Percentiles rank a stretch among this genome's conserved stretches.
Evolutionary conservation across 2,797 vertebrate genomes (phyloP).

Genomic region (Agapornis canus): DNA sequence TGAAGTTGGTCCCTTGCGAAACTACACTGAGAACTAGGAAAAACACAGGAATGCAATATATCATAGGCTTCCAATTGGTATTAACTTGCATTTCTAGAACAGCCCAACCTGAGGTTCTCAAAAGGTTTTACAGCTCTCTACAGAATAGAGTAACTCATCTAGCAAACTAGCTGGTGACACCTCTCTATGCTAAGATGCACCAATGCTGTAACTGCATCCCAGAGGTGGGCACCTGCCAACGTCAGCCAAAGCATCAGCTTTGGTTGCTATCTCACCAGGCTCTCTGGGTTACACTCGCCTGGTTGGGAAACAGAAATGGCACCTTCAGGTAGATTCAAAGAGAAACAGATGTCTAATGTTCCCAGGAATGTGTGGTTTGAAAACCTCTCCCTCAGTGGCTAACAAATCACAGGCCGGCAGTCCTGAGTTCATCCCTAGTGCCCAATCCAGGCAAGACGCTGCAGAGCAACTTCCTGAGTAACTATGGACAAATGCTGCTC

Average conservation of each 20-base stretch:
- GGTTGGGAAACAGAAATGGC: not conserved
- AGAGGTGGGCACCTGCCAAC: not conserved
- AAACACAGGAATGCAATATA: not conserved
- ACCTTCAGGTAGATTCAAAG: constrained; percentile 1
- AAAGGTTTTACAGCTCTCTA: not conserved
- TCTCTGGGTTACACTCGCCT: not conserved
- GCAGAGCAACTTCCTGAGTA: not conserved
- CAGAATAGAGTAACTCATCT: not conserved
- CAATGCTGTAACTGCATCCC: not conserved
- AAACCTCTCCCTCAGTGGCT: not conserved
- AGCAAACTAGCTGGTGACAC: not conserved
- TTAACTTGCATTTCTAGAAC: not conserved
- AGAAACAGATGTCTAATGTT: constrained; percentile 7
- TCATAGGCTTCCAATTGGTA: not conserved
- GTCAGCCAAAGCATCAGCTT: not conserved
- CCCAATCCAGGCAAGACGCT: not conserved
- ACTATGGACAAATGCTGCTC: not conserved
- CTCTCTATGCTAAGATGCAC: not conserved
- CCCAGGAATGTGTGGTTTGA: not conserved
- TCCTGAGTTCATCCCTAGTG: not conserved
- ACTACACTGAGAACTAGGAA: not conserved
- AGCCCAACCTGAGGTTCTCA: not conserved
- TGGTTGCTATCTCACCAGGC: not conserved
- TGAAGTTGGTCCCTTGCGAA: not conserved
- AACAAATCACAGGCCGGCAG: not conserved